These are phyloP conservation scores for Micromys minutus DNA, from an alignment of 2,113 vertebrate species.

Conservation along the genomic window DNA sequence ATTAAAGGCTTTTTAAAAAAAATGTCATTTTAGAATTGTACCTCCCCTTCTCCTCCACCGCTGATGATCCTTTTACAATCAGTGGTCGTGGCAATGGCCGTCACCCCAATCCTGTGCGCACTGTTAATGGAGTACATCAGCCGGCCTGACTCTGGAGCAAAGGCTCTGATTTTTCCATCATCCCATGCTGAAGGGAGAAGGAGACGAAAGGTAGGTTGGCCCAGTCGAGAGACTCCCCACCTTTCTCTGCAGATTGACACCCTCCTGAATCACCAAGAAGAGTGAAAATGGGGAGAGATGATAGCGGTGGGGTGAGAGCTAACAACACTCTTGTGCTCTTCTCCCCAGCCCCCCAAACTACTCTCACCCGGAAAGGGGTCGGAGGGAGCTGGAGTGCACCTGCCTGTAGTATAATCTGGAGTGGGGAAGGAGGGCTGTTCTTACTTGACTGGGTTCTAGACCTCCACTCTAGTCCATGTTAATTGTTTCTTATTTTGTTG, in stretches of 20 bases:
- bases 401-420: neutral
- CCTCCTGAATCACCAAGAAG: neutral
- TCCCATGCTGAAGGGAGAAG: constrained; percentile 87
- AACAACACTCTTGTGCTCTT: neutral
- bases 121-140: constrained; percentile 85
- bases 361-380: neutral
- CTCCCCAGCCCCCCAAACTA: neutral
- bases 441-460: neutral
- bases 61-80: constrained; percentile 90
- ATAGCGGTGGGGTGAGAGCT: neutral
- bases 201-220: constrained; percentile 11
- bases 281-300: neutral
- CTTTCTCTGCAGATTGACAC: neutral
- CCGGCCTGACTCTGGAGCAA: constrained; percentile 89
- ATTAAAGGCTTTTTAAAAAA: neutral
- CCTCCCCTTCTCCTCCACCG: constrained; percentile 94
- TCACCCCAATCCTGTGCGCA: constrained; percentile 90
- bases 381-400: neutral
- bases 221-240: rapidly evolving
- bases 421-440: neutral
- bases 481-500: neutral
- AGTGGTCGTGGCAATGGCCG: constrained; percentile 87
- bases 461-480: neutral
- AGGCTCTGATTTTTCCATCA: constrained; percentile 91
- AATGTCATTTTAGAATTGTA: constrained; percentile 59